A percentile compares a stretch with the other conserved stretches of the same genome.
These are phyloP conservation scores for Drosophila pruinosa DNA, from an alignment of 1,140 invertebrate genomes.

Conservation along the genomic window DNA sequence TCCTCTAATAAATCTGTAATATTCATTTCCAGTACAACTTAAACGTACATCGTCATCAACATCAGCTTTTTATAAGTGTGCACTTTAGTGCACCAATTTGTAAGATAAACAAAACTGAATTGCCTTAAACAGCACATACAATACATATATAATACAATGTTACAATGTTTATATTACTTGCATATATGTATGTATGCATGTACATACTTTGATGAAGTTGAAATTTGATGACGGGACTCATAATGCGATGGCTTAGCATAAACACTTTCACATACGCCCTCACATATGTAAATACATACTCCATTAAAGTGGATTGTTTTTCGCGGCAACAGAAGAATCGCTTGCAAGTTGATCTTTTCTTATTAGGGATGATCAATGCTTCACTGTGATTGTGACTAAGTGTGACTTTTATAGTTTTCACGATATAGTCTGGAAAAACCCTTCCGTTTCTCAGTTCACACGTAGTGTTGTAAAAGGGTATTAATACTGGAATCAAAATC, in stretches of 20 bases:
- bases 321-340: not conserved
- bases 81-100: too few relatives aligned
- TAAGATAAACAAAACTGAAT: too few relatives aligned
- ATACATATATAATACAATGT: not conserved
- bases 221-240: conserved; percentile 2
- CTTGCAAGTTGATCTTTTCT: not conserved
- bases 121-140: too few relatives aligned
- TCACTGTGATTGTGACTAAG: not conserved
- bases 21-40: too few relatives aligned
- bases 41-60: too few relatives aligned
- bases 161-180: too few relatives aligned
- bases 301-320: conserved; percentile 1
- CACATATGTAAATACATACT: not conserved
- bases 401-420: too few relatives aligned
- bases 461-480: too few relatives aligned
- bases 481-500: too few relatives aligned
- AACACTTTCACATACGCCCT: not conserved
- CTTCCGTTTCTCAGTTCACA: not conserved
- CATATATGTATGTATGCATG: not conserved
- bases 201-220: not conserved
- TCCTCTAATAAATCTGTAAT: too few relatives aligned
- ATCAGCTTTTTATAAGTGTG: too few relatives aligned
- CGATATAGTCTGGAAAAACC: too few relatives aligned
- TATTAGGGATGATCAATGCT: conserved; percentile 2
- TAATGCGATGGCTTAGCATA: not conserved